Evolutionary conservation across 1,140 invertebrate genomes (phyloP), one percentile per base, ranked within the genome.

Genomic region (Ceratitis capitata): DNA sequence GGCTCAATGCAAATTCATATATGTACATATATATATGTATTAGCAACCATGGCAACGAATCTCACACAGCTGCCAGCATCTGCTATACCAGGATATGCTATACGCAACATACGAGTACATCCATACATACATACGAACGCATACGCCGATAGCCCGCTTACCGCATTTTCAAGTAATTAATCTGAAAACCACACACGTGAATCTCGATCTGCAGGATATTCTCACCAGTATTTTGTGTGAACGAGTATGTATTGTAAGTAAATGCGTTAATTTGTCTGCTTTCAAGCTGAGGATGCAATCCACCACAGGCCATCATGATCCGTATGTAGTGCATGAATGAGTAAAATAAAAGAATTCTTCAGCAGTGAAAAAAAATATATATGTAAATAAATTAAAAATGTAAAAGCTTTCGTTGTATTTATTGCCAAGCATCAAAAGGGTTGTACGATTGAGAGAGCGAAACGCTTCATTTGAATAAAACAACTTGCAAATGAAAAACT

Each of bases 111-210:
- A 61, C 19, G 26, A 10, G 19, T 26, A 61, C 29, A 26, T 26
- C 5, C 19, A 61, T 29, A 26, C 3, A 26, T 32, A 26, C 23
- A 5, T 29, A 61, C 56, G 29, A 6, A 29, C 56, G 6, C 19
- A 61, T 26, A 23, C 5, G 61, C 61, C 29, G 16, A 39, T 32
- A 69, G 16, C 69, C 69, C 39, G 69, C 69, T 78, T 78, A 78
- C 69, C 69, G 69, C 39, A 78, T 78, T 78, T 69, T 78, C 69
- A 78, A 45, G 39, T 78, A 78, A 78, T 78, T 78, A 78, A 78
- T 78, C 69, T 78, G 69, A 45, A 78, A 78, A 78, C 69, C 69
- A 26, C 69, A 78, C 69, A 78, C 69, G 69, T 78, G 39, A 45
- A 78, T 78, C 69, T 45, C 69, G 23, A 45, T 78, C 19, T 78